Evolutionary conservation across 2,797 vertebrate genomes (phyloP).

Genomic region (Salmo trutta): DNA sequence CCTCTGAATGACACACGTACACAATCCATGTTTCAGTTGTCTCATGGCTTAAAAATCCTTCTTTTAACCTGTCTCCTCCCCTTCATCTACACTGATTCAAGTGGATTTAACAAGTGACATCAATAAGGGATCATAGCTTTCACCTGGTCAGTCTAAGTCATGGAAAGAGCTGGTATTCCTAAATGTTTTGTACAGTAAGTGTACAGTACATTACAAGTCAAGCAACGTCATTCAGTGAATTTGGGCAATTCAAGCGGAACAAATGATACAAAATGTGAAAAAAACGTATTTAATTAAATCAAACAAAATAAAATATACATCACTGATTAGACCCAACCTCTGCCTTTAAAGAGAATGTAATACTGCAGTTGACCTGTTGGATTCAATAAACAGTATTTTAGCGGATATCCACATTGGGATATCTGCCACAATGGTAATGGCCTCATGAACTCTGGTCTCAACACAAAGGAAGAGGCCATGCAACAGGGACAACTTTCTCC

Average conservation of each 20-base stretch:
- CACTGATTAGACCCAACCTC: not conserved
- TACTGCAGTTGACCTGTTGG: not conserved
- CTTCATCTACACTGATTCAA: no score
- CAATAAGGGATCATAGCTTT: no score
- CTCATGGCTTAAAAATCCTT: no score
- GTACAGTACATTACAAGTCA: not conserved
- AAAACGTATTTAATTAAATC: not conserved
- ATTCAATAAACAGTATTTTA: not conserved
- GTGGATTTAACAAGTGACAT: no score
- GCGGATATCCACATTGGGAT: constrained; percentile 19
- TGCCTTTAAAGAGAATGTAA: not conserved
- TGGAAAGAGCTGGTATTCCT: no score
- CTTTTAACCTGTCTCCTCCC: no score
- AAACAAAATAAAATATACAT: not conserved
- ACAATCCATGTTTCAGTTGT: no score
- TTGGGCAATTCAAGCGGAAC: not conserved
- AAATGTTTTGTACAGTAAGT: not conserved
- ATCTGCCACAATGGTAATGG: constrained; percentile 20
- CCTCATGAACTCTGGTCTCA: constrained; percentile 44
- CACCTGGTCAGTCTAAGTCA: no score
- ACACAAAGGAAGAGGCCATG: constrained; percentile 36
- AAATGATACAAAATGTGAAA: not conserved
- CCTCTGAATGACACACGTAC: no score
- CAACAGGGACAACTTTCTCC: constrained; percentile 22
- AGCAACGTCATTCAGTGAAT: not conserved